These are phyloP conservation scores for Copidosoma aretas DNA, from an alignment of 2,888 invertebrate species.

Conservation along the genomic window DNA sequence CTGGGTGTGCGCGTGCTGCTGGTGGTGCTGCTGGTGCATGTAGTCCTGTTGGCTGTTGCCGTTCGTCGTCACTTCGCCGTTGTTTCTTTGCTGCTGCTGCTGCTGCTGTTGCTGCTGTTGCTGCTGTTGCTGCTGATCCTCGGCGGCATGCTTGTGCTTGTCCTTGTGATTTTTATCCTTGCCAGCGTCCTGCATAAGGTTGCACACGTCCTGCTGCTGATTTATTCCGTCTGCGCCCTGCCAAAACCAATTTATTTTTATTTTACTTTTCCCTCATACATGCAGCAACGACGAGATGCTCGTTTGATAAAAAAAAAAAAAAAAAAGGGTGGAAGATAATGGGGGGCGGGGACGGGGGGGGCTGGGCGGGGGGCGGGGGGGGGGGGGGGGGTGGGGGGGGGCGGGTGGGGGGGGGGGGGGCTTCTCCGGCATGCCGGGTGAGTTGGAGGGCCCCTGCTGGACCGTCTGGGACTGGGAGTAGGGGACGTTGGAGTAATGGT, in stretches of 20 bases:
- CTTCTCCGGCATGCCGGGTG: conserved; percentile 60
- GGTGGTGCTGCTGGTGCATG: conserved; percentile 38
- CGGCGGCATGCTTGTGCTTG: conserved; percentile 63
- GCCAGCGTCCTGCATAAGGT: conserved; percentile 57
- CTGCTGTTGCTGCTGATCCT: conserved; percentile 53
- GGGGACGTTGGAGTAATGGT: conserved; percentile 60
- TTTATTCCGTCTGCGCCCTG: neutral
- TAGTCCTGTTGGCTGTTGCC: conserved; percentile 31
- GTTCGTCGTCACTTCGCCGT: conserved; percentile 32
- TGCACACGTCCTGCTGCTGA: conserved; percentile 58
- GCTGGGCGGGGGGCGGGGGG: too few species aligned
- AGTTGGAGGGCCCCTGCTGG: conserved; percentile 59
- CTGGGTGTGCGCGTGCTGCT: conserved; percentile 58
- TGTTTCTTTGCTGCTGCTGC: conserved; percentile 45
- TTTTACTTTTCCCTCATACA: too few species aligned
- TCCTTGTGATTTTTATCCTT: conserved; percentile 61
- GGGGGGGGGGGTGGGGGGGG: too few species aligned
- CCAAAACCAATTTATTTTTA: too few species aligned
- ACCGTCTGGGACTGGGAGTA: conserved; percentile 60
- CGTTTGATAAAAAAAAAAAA: too few species aligned
- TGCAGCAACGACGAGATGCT: too few species aligned
- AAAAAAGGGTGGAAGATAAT: too few species aligned
- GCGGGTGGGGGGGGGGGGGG: too few species aligned
- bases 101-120: conserved; percentile 46
- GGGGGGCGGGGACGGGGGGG: too few species aligned